phyloP scores from a whole-genome alignment of 1,140 invertebrate species.

The Colletes latitarsis region DNA sequence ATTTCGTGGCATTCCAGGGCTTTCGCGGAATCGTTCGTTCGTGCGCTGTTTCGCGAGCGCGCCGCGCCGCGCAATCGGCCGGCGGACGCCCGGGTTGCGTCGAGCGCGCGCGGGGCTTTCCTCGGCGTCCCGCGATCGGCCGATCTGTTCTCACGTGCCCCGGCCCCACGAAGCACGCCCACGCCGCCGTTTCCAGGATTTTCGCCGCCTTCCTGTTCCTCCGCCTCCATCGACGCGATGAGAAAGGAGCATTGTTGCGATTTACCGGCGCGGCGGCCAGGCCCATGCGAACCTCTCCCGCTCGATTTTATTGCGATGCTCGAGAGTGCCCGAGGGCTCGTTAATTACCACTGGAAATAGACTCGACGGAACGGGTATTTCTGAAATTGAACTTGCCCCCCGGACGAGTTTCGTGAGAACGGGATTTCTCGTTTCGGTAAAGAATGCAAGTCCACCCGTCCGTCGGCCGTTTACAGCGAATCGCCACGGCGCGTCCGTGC shows the following conservation, averaged over 20 bases:
- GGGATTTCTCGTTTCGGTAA: not conserved
- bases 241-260: slow-evolving; percentile 34
- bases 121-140: not conserved
- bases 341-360: not conserved
- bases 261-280: not conserved
- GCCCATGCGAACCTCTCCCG: not conserved
- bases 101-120: too few relatives aligned
- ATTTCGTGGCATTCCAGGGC: slow-evolving; percentile 60
- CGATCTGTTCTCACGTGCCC: slow-evolving; percentile 45
- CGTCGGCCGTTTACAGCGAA: slow-evolving; percentile 10
- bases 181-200: slow-evolving; percentile 43
- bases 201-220: slow-evolving; percentile 34
- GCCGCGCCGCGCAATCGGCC: too few relatives aligned
- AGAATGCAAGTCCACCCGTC: not conserved
- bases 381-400: slow-evolving; percentile 15
- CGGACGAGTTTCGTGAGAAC: slow-evolving; percentile 7
- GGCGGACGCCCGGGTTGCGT: not conserved
- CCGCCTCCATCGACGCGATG: slow-evolving; percentile 23
- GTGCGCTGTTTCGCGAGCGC: slow-evolving; percentile 28
- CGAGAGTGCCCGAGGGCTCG: not conserved
- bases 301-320: not conserved
- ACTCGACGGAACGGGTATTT: not conserved
- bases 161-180: slow-evolving; percentile 15
- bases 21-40: slow-evolving; percentile 46
- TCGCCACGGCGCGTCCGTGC: not conserved